Base-by-base conservation (phyloP, 2,113 vertebrate genomes). In the Forbesichthys papilliferus region DNA sequence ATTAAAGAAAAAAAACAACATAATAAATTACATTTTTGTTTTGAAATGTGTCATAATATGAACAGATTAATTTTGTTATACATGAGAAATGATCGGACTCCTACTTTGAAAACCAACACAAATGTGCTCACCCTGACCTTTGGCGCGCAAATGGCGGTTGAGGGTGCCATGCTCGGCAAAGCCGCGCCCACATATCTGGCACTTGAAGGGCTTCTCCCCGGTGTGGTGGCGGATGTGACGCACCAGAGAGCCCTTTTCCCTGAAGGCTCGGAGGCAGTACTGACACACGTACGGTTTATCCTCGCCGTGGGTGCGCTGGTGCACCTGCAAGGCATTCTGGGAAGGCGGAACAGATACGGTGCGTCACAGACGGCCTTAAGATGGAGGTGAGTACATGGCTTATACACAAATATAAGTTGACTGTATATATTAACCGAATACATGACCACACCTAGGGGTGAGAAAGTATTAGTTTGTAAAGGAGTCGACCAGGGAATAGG, bases 151-250 rank as follows among this genome's bases (percentile, higher is more conserved):
- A 75, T 99, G 98, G 18, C 97, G 92, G 83, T 98, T 99, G 51
- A 99, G 95, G 0, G 97, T 99, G 70, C 96, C 96, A 0, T 99
- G 97, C 84, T 99, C 98, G 0, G 98, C 97, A 0, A 99, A 99
- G 27, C 96, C 96, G 0, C 98, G 93, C 0, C 92, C 92, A 0
- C 97, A 99, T 64, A 94, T 95, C 65, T 93, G 92, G 68, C 98
- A 99, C 77, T 96, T 98, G 73, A 96, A 99, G 8, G 98, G 98
- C 74, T 97, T 98, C 68, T 98, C 98, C 0, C 98, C 97, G 0
- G 98, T 99, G 92, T 99, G 98, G 66, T 98, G 97, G 46, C 97
- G 94, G 65, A 97, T 94, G 20, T 99, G 98, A 27, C 97, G 94
- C 52, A 99, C 96, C 66, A 99, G 88, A 0, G 98, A 98, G 34